Percentiles rank a stretch among this genome's conserved stretches.
phyloP scores from a whole-genome alignment of 2,797 vertebrate genomes.

The Anguilla megastoma region DNA sequence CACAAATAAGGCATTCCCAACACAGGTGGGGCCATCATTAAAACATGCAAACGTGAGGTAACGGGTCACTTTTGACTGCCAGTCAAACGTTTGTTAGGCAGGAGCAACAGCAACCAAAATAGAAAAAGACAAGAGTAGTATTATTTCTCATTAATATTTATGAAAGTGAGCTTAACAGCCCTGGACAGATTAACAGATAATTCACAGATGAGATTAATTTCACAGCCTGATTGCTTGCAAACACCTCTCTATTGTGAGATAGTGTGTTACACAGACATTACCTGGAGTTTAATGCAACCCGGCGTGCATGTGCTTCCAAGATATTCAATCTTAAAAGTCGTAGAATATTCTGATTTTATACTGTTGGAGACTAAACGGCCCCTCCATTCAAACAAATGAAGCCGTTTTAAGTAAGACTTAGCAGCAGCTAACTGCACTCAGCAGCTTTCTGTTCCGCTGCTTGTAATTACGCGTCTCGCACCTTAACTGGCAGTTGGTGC shows the following conservation, averaged over 20 bases:
- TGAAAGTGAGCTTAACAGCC: background rate
- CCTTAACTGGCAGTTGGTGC: background rate
- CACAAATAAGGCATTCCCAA: background rate
- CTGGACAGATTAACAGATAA: background rate
- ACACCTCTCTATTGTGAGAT: background rate
- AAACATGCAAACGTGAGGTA: background rate
- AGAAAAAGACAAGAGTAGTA: background rate
- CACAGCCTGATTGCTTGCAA: background rate
- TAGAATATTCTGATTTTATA: background rate
- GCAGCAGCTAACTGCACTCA: background rate
- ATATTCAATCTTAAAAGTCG: background rate
- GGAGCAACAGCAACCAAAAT: background rate
- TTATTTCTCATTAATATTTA: constrained; percentile 3
- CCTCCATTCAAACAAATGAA: background rate
- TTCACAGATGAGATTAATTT: background rate
- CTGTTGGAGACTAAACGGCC: too few relatives aligned
- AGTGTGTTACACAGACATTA: background rate
- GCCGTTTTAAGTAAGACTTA: background rate
- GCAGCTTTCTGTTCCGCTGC: background rate
- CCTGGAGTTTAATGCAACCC: background rate
- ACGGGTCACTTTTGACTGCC: background rate
- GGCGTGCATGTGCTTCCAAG: background rate
- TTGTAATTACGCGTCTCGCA: background rate
- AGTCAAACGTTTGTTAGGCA: background rate
- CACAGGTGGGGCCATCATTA: background rate